Evolutionary conservation across 2,113 vertebrate species (phyloP), one percentile per base, ranked within the genome.

Genomic region (Sterrhoptilus dennistouni): DNA sequence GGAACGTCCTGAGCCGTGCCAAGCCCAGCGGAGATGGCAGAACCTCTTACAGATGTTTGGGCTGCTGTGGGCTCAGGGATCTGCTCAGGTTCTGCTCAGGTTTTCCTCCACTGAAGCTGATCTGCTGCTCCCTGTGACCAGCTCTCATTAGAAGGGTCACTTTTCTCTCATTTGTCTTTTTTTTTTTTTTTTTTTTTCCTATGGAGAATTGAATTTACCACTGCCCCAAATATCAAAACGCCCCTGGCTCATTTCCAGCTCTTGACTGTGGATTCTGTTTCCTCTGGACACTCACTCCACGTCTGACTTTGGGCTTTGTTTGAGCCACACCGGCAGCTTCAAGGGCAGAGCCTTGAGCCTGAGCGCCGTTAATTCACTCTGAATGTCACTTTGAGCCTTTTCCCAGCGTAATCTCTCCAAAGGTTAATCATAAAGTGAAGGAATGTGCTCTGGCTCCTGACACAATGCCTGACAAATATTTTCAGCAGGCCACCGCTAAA

Each of bases 361-460:
- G 61, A 83, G 70, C 5, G 14, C 90, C 45, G 16, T 95, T 82
- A 80, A 93, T 92, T 90, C 61, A 68, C 56, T 87, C 64, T 87
- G 83, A 93, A 79, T 92, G 95, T 96, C 96, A 95, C 93, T 94
- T 53, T 6, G 80, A 93, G 86, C 69, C 1, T 90, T 96, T 94
- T 84, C 95, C 90, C 92, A 78, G 45, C 53, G 2, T 93, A 92
- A 96, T 96, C 96, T 96, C 92, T 92, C 69, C 47, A 93, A 91
- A 96, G 96, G 96, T 97, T 96, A 96, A 97, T 96, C 95, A 95
- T 87, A 92, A 93, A 97, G 89, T 90, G 96, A 92, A 97, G 95
- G 96, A 97, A 97, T 97, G 96, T 90, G 96, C 96, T 95, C 96
- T 95, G 96, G 69, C 85, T 89, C 91, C 92, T 95, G 96, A 96